Evolutionary conservation across 2,797 vertebrate genomes (phyloP), one percentile per base, ranked within the genome.

Genomic region (Nyctalus aviator): DNA sequence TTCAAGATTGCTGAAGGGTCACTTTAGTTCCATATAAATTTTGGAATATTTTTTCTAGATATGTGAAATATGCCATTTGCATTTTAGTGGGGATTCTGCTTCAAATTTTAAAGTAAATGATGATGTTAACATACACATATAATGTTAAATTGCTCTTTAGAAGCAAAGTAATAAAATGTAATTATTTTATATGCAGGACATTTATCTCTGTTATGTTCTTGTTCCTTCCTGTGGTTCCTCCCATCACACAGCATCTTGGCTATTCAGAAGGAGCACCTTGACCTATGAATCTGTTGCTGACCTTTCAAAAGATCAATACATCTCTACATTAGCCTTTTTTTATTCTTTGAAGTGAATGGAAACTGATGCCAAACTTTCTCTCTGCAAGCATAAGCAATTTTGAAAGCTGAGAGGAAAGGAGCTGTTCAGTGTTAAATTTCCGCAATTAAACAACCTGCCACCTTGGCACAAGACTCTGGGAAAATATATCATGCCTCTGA

Each of bases 271-370:
- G 94, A 97, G 94, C 84, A 79, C 76, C 15, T 1, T 97, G 97
- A 98, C 97, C 98, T 98, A 98, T 97, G 92, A 6, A 4, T 97
- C 95, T 97, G 94, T 85, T 96, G 93, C 96, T 98, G 97, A 98
- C 97, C 98, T 98, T 98, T 98, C 96, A 96, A 94, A 97, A 97
- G 96, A 98, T 98, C 98, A 98, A 98, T 98, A 97, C 94, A 96
- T 97, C 78, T 97, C 97, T 97, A 97, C 95, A 95, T 97, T 98
- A 97, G 96, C 96, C 97, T 97, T 98, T 98, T 97, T 97, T 97
- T 96, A 96, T 97, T 88, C 93, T 96, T 27, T 91, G 96, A 97
- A 98, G 92, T 98, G 97, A 97, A 98, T 97, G 86, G 96, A 98
- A 98, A 97, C 73, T 92, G 97, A 98, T 93, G 94, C 95, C 98